phyloP scores from a whole-genome alignment of 1,140 invertebrate genomes.

The Vanessa tameamea region DNA sequence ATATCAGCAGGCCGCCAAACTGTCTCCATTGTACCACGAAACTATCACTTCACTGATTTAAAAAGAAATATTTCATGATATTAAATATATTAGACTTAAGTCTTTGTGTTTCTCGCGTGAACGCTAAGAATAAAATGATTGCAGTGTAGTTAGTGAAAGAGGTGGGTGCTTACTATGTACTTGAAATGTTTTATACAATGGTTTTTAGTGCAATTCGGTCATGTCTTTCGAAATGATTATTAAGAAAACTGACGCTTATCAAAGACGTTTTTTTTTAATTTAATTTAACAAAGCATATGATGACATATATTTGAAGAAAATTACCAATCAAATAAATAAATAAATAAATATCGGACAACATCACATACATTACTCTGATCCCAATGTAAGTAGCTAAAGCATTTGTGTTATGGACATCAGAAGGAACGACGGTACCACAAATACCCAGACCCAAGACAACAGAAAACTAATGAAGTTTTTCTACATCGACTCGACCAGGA shows the following conservation, averaged over 20 bases:
- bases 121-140: conserved; percentile 26
- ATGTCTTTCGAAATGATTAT: neutral
- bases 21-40: conserved; percentile 43
- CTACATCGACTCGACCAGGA: no score
- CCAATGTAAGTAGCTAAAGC: no score
- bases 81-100: neutral
- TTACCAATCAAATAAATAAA: no score
- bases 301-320: no score
- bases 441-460: no score
- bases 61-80: conserved; percentile 9
- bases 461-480: no score
- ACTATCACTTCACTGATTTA: conserved; percentile 18
- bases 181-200: conserved; percentile 11
- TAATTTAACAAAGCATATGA: no score
- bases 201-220: conserved; percentile 11
- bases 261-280: no score
- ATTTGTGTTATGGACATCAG: no score
- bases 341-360: no score
- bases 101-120: conserved; percentile 23
- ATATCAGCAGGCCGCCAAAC: conserved; percentile 82
- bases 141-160: conserved; percentile 17
- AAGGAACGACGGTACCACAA: no score
- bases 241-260: neutral
- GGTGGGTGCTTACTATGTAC: conserved; percentile 7
- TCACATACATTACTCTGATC: no score